These are phyloP conservation scores for Epinephelus coioides DNA, from an alignment of 2,797 vertebrate genomes.

Conservation along the genomic window DNA sequence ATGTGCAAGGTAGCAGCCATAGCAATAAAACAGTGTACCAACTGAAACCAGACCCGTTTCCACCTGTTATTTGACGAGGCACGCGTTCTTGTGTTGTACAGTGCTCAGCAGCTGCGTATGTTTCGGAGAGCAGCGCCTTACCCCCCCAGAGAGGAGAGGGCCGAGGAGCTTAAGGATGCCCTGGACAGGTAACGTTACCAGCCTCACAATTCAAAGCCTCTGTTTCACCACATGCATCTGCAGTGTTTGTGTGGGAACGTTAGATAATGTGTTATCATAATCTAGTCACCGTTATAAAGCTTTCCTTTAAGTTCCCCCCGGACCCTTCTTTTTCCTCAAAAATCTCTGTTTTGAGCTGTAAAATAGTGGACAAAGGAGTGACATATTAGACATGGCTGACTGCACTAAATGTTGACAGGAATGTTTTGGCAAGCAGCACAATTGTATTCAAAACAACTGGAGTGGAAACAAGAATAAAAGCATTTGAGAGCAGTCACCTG, in stretches of 20 bases:
- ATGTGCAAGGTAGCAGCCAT: slow-evolving; percentile 25
- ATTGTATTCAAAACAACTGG: neutral
- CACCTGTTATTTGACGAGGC: neutral
- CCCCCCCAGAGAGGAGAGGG: slow-evolving; percentile 81
- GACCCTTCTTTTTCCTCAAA: neutral
- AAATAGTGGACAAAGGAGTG: neutral
- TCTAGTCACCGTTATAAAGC: neutral
- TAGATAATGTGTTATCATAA: too few species aligned
- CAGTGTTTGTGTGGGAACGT: neutral
- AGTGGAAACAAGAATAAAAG: neutral
- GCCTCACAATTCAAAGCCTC: too few species aligned
- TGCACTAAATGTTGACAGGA: neutral
- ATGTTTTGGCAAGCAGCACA: neutral
- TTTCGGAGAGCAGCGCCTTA: slow-evolving; percentile 83
- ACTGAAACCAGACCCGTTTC: fast-evolving
- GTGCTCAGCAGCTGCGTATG: slow-evolving; percentile 79
- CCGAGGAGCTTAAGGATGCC: slow-evolving; percentile 78
- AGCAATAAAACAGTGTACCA: neutral
- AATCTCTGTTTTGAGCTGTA: neutral
- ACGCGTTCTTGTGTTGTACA: slow-evolving; percentile 31
- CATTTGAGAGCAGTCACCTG: neutral
- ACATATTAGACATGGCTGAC: neutral
- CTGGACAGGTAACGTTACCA: slow-evolving; percentile 76
- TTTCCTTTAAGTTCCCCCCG: neutral
- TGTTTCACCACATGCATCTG: neutral